phyloP scores from a whole-genome alignment of 2,113 vertebrate species.

The Tapirus terrestris region DNA sequence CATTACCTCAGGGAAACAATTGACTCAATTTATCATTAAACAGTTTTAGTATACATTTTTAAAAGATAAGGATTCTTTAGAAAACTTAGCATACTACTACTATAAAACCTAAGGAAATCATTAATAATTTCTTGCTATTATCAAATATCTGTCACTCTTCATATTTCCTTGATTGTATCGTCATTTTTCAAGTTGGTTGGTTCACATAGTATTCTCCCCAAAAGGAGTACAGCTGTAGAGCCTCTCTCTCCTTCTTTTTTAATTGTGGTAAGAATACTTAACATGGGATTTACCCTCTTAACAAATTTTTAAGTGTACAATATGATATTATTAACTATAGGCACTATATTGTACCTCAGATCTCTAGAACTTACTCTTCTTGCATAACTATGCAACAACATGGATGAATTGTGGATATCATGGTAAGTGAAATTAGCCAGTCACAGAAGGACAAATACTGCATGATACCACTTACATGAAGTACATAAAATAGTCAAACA shows the following conservation, averaged over 20 bases:
- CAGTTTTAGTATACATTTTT: background rate
- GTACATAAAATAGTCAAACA: background rate
- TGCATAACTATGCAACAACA: background rate
- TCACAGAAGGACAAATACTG: background rate
- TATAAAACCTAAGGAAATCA: background rate
- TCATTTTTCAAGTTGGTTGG: background rate
- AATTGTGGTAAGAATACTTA: background rate
- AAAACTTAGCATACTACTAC: background rate
- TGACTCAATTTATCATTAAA: background rate
- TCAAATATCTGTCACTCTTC: background rate
- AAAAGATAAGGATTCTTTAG: background rate
- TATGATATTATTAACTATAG: background rate
- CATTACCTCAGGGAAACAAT: background rate
- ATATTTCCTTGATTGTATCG: background rate
- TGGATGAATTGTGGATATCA: background rate
- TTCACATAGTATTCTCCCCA: background rate
- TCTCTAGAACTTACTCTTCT: background rate
- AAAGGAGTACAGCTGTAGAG: background rate
- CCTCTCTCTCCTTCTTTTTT: background rate
- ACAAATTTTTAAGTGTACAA: background rate
- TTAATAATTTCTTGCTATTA: background rate
- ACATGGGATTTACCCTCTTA: background rate
- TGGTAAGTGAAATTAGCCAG: background rate
- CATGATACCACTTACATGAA: background rate
- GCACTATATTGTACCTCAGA: background rate